Evolutionary conservation across 2,113 vertebrate genomes (phyloP).

Genomic region (Piaya cayana): DNA sequence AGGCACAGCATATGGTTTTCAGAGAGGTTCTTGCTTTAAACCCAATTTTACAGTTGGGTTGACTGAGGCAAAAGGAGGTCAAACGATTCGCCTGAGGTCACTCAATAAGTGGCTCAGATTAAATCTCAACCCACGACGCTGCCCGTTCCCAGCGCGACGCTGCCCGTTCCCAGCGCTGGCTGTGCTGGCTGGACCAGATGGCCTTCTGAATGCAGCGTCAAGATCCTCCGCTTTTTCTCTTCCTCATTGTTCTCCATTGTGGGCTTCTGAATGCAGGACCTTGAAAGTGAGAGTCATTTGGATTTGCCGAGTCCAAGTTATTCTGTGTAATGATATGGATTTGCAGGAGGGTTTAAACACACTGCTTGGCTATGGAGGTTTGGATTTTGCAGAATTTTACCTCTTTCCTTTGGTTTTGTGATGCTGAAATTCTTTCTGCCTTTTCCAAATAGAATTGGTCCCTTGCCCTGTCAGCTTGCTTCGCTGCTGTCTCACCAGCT

Average conservation of each 20-base stretch:
- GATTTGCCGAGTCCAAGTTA: slow-evolving; percentile 34
- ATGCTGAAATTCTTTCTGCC: not conserved
- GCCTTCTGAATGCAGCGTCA: slow-evolving; percentile 75
- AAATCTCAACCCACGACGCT: slow-evolving; percentile 61
- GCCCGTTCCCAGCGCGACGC: slow-evolving; percentile 77
- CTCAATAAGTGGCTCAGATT: slow-evolving; percentile 70
- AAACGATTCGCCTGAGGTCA: slow-evolving; percentile 63
- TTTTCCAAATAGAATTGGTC: not conserved
- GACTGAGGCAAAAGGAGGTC: slow-evolving; percentile 65
- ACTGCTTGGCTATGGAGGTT: not conserved
- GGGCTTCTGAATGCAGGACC: slow-evolving; percentile 69
- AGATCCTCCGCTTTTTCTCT: slow-evolving; percentile 75
- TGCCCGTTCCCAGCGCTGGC: slow-evolving; percentile 80
- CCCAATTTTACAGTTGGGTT: slow-evolving; percentile 68
- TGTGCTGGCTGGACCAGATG: slow-evolving; percentile 75
- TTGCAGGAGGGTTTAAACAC: slow-evolving; percentile 18
- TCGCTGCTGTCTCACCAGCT: not conserved
- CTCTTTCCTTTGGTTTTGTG: not conserved
- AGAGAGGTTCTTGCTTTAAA: slow-evolving; percentile 64
- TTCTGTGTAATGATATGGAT: slow-evolving; percentile 15
- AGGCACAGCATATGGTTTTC: slow-evolving; percentile 62
- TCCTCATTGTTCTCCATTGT: slow-evolving; percentile 75
- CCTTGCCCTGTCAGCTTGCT: not conserved
- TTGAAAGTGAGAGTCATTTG: slow-evolving; percentile 77
- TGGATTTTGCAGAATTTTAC: not conserved